Evolutionary conservation across 2,888 invertebrate genomes (phyloP).

Genomic region (Chalcis sispes): DNA sequence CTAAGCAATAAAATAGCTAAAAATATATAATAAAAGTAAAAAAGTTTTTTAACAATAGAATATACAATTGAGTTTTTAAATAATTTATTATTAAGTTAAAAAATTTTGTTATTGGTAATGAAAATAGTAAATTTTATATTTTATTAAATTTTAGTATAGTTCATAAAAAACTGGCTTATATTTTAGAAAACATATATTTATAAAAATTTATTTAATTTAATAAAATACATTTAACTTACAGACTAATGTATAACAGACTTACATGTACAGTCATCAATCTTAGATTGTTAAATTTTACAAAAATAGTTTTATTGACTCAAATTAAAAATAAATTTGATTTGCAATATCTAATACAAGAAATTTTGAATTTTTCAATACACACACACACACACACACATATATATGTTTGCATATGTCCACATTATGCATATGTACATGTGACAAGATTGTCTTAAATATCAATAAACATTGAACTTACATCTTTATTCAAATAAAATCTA

Average conservation of each 20-base stretch:
- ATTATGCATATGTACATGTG: conserved; percentile 11
- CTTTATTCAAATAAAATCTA: conserved; percentile 11
- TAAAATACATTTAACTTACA: conserved; percentile 48
- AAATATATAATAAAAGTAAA: too few species aligned
- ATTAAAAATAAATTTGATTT: conserved; percentile 52
- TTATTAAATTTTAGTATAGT: too few species aligned
- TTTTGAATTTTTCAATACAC: conserved; percentile 21
- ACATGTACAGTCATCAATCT: conserved; percentile 40
- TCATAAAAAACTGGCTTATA: neutral
- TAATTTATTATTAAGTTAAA: too few species aligned
- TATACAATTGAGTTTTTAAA: too few species aligned
- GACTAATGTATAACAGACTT: conserved; percentile 9
- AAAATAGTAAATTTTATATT: too few species aligned
- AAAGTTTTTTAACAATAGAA: too few species aligned
- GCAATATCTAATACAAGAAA: conserved; percentile 36
- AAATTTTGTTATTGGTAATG: too few species aligned
- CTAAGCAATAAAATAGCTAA: too few species aligned
- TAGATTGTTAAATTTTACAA: conserved; percentile 40
- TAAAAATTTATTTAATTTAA: conserved; percentile 48
- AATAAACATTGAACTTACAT: conserved; percentile 7
- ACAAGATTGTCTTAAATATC: conserved; percentile 29
- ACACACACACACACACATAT: too few species aligned
- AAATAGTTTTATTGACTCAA: conserved; percentile 47
- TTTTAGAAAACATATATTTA: conserved; percentile 19
- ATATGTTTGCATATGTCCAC: too few species aligned